phyloP scores from a whole-genome alignment of 2,113 vertebrate species.

The Myodes glareolus region DNA sequence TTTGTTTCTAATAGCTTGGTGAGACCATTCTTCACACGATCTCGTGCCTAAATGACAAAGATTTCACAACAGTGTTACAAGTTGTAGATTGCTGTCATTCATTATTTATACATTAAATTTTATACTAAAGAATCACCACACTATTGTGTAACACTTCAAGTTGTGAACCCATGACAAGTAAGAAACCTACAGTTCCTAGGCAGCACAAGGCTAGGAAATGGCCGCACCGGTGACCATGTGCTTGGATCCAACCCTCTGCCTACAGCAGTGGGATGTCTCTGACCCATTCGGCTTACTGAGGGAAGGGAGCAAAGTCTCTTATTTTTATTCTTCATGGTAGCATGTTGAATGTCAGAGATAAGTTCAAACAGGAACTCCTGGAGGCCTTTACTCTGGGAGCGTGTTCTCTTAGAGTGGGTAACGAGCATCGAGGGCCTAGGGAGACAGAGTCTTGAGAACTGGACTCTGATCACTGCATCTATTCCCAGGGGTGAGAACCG shows the following conservation, averaged over 20 bases:
- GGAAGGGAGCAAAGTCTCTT: neutral
- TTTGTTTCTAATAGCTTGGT: conserved; percentile 92
- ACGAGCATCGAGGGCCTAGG: neutral
- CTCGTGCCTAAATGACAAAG: conserved; percentile 85
- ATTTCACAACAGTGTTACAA: neutral
- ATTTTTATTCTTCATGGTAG: neutral
- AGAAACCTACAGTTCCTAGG: neutral
- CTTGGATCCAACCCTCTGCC: neutral
- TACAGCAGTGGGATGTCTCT: neutral
- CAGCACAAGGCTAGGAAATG: neutral
- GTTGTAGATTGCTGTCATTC: neutral
- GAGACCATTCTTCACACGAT: conserved; percentile 91
- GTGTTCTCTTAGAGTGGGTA: neutral
- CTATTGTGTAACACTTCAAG: neutral
- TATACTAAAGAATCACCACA: neutral
- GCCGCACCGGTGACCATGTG: neutral
- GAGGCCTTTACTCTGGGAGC: neutral
- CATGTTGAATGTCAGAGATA: neutral
- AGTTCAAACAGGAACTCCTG: neutral
- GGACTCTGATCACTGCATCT: neutral
- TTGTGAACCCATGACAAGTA: neutral
- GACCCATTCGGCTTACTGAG: neutral
- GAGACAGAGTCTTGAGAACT: neutral
- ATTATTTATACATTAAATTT: neutral
- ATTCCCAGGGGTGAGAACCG: neutral